Base-by-base conservation (phyloP, 2,113 vertebrate genomes). In the Diphyllodes magnificus region DNA sequence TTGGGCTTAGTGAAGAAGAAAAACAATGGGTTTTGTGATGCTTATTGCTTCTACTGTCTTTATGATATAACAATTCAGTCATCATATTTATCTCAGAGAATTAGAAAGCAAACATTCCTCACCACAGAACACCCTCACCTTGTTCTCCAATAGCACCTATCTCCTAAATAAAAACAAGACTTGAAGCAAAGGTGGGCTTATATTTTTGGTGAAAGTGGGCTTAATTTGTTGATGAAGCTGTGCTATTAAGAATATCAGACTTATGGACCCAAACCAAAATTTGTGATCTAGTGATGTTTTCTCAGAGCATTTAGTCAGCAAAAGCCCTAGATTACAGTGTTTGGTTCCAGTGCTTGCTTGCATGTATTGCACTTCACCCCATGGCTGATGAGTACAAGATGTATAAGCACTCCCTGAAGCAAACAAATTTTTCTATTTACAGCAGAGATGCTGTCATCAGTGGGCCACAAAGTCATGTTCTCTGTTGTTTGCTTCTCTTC, bases 1-100 rank as follows among this genome's bases (percentile, higher is more conserved):
- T 3, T 35, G 9, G 17, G 6, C 7, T 86, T 31, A 73, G 31
- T 25, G 25, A 92, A 68, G 17, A 86, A 76, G 4, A 13, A 75
- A 49, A 39, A 79, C 49, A 24, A 10, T 4, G 3, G 0, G 22
- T 4, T 10, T 65, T 1, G 0, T n/a, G 10, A 31, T n/a, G 4
- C 54, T 64, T 51, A 60, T 56, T 81, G 8, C 13, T 89, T n/a
- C 50, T 73, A 23, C 4, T 5, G 4, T 40, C 28, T 61, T 77
- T 37, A n/a, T 4, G 8, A 50, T 21, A 23, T 24, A 53, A 42
- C 28, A 66, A 78, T 84, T 49, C 10, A 63, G 7, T 50, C 6
- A 3, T 28, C 42, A 53, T 7, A 15, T 61, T 78, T 63, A 9
- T 61, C 15, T 10, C 9, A 56, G 19, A 64, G 45, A 86, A 71